phyloP scores from a whole-genome alignment of 2,888 invertebrate genomes.

The Drosophila monieri region DNA sequence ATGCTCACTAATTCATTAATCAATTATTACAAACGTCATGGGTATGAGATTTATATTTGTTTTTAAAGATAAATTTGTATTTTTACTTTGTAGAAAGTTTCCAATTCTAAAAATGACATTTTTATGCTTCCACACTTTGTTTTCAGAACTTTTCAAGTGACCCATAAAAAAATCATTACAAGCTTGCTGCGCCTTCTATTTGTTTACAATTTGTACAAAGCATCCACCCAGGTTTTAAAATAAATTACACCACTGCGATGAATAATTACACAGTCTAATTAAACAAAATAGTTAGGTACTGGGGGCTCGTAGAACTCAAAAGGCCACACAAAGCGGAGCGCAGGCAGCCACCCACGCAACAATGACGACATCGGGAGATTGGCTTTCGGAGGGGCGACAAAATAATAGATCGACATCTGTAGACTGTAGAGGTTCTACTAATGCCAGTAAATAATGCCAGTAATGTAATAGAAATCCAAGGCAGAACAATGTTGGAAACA shows the following conservation, averaged over 20 bases:
- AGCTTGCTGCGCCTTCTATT: slow-evolving; percentile 21
- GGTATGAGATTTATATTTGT: neutral
- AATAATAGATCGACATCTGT: slow-evolving; percentile 8
- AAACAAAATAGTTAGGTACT: slow-evolving; percentile 39
- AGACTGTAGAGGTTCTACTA: slow-evolving; percentile 14
- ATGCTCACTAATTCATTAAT: slow-evolving; percentile 16
- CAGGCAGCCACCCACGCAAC: slow-evolving; percentile 52
- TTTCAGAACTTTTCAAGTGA: slow-evolving; percentile 8
- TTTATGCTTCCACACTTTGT: neutral
- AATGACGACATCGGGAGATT: slow-evolving; percentile 34
- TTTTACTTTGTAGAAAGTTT: neutral
- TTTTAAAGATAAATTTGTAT: neutral
- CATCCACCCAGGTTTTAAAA: slow-evolving; percentile 43
- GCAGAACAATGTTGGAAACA: slow-evolving; percentile 42
- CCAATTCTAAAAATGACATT: neutral
- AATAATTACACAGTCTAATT: slow-evolving; percentile 63
- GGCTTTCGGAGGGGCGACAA: slow-evolving; percentile 23
- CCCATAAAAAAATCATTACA: slow-evolving; percentile 11
- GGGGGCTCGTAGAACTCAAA: slow-evolving; percentile 33
- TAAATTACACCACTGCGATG: slow-evolving; percentile 40
- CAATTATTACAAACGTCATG: neutral
- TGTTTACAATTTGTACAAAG: slow-evolving; percentile 21
- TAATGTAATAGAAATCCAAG: slow-evolving; percentile 5
- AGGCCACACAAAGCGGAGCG: slow-evolving; percentile 58
- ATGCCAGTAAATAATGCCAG: slow-evolving; percentile 17